Base-by-base conservation (phyloP, 1,140 invertebrate species). In the Belonocnema kinseyi region DNA sequence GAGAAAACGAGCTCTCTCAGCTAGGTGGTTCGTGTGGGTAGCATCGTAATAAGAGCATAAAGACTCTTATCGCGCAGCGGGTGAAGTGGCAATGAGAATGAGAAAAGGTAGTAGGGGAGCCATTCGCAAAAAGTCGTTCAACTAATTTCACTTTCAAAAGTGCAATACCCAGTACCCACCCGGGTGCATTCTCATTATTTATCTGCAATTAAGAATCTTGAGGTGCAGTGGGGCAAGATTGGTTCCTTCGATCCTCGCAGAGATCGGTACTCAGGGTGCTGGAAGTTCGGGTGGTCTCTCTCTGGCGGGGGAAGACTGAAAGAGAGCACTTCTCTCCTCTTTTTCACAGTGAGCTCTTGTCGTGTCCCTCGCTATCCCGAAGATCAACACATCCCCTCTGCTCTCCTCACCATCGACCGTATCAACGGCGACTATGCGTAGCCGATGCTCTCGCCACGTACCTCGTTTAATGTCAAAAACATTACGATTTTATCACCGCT, bases 401-500 rank as follows among this genome's bases (percentile, higher is more conserved):
- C 26, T 14, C 51, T 16, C 58, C 26, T 33, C 61, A 40, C 61
- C 26, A 10, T 46, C 61, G n/a, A 66, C 13, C 61, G 61, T 66
- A 66, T 66, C 61, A 66, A 33, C 61, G 26, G 33, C 61, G 33
- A 66, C 61, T 26, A 14, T 51, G 50, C 66, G 21, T 75, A 54
- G 33, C 58, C 53, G 78, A 74, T 66, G 74, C 73, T 79, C 74
- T 77, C 79, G 46, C 50, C 80, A 75, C 76, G 80, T 73, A 77
- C 75, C 82, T 83, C 83, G 75, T 81, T 86, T 85, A 84, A 87
- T 80, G 84, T 88, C 82, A 86, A 85, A 86, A 86, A 83, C 83
- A 85, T 86, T 76, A 84, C 76, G 86, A 88, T 88, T 86, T 86
- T 88, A 88, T 88, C 87, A 77, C 71, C 71, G 71, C 77, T 85